These are phyloP conservation scores for Hetaerina titia DNA, from an alignment of 2,888 invertebrate genomes.

Conservation along the genomic window DNA sequence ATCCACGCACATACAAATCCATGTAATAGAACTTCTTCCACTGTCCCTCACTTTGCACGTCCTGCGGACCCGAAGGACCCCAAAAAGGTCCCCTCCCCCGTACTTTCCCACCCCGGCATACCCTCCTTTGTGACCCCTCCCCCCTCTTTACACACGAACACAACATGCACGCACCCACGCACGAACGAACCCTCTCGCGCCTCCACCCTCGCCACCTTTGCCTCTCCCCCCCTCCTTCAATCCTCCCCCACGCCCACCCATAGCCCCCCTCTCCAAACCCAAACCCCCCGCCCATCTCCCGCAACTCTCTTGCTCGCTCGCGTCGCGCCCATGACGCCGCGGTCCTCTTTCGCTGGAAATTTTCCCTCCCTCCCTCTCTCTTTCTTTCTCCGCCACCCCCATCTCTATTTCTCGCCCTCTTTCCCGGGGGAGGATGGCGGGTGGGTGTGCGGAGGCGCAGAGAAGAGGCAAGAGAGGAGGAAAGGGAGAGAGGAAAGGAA, in stretches of 20 bases:
- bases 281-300: constrained; percentile 60
- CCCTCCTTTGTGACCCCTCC: not conserved
- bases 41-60: constrained; percentile 32
- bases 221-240: not conserved
- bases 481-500: not conserved
- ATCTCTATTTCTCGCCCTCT: constrained; percentile 71
- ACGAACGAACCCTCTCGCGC: not conserved
- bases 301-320: constrained; percentile 1
- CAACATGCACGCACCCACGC: not conserved
- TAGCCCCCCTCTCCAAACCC: constrained; percentile 59
- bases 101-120: not conserved
- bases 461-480: not conserved
- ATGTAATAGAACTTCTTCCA: not conserved
- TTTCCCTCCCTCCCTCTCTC: constrained; percentile 65
- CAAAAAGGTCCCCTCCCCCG: not conserved
- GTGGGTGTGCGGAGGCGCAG: not conserved
- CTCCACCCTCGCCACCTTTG: constrained; percentile 2
- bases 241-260: not conserved
- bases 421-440: not conserved
- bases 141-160: not conserved
- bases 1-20: not conserved
- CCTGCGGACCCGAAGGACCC: constrained; percentile 52
- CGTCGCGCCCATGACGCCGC: constrained; percentile 68
- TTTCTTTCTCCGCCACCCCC: constrained; percentile 73
- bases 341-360: constrained; percentile 52